Evolutionary conservation across 2,888 invertebrate species (phyloP).

Genomic region (Melipona beecheii): DNA sequence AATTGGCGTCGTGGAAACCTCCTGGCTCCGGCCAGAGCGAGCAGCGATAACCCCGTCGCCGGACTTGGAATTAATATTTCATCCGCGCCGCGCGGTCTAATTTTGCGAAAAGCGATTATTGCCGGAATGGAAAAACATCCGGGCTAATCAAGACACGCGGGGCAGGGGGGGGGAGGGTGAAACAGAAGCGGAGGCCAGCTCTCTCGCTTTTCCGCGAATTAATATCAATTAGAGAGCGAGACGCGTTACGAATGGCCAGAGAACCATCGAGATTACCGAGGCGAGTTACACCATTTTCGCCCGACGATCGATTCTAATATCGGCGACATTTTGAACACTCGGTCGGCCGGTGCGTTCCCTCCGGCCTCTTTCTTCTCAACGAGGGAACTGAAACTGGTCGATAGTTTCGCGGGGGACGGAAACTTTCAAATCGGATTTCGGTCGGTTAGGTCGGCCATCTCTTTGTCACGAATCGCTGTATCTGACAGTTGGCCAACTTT

Average conservation of each 20-base stretch:
- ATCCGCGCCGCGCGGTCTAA: slow-evolving; percentile 32
- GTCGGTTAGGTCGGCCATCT: not conserved
- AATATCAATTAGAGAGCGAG: slow-evolving; percentile 4
- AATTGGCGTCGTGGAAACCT: slow-evolving; percentile 43
- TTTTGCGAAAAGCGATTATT: slow-evolving; percentile 42
- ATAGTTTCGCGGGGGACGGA: not conserved
- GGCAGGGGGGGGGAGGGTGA: too few species aligned
- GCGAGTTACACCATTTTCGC: not conserved
- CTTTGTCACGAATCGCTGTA: not conserved
- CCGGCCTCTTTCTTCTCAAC: not conserved
- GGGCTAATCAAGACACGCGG: slow-evolving; percentile 13
- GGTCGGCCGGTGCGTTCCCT: not conserved
- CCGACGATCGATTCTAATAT: not conserved
- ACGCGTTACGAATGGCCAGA: not conserved
- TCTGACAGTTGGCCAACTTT: not conserved
- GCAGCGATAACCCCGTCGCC: slow-evolving; percentile 36
- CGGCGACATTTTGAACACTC: not conserved
- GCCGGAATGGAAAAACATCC: slow-evolving; percentile 31
- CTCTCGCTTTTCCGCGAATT: not conserved
- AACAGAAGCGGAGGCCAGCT: not conserved
- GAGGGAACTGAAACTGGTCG: not conserved
- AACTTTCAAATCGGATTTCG: not conserved
- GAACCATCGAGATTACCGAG: not conserved
- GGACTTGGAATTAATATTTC: slow-evolving; percentile 52
- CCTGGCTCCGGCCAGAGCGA: slow-evolving; percentile 3